These are phyloP conservation scores for Euwallacea similis DNA, from an alignment of 1,140 invertebrate species.

Conservation along the genomic window DNA sequence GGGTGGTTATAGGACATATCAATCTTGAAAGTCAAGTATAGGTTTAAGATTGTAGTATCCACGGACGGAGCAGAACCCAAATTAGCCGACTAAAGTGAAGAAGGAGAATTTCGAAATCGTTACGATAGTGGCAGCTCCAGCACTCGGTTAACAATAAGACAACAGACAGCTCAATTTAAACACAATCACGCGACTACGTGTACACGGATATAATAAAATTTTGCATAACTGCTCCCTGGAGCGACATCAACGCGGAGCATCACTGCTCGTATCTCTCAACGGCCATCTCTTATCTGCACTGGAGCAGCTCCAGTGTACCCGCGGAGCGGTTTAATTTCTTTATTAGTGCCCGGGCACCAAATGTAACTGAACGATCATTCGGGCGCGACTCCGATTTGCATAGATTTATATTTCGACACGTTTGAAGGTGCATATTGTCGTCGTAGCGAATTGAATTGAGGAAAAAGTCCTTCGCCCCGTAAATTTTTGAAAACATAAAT, in stretches of 20 bases:
- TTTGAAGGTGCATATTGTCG: no score
- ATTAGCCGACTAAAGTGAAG: no score
- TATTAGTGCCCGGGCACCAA: constrained; percentile 30
- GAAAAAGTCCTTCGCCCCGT: no score
- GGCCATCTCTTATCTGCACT: constrained; percentile 34
- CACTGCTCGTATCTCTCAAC: constrained; percentile 14
- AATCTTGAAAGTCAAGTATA: no score
- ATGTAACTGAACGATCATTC: constrained; percentile 26
- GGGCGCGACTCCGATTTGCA: constrained; percentile 25
- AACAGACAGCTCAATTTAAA: constrained; percentile 23
- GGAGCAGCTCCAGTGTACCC: constrained; percentile 28
- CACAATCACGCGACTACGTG: constrained; percentile 22
- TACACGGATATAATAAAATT: constrained; percentile 30
- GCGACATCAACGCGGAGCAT: constrained; percentile 25
- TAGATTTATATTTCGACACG: constrained; percentile 21
- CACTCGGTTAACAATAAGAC: constrained; percentile 6
- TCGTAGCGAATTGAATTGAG: no score
- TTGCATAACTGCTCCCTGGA: constrained; percentile 34
- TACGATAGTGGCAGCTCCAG: background rate
- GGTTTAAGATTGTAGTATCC: no score
- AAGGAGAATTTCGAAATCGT: no score
- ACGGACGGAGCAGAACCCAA: no score
- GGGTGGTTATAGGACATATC: no score
- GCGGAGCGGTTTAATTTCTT: constrained; percentile 35
- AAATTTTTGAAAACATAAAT: no score